These are phyloP conservation scores for Picathartes gymnocephalus DNA, from an alignment of 2,113 vertebrate genomes.

Conservation along the genomic window DNA sequence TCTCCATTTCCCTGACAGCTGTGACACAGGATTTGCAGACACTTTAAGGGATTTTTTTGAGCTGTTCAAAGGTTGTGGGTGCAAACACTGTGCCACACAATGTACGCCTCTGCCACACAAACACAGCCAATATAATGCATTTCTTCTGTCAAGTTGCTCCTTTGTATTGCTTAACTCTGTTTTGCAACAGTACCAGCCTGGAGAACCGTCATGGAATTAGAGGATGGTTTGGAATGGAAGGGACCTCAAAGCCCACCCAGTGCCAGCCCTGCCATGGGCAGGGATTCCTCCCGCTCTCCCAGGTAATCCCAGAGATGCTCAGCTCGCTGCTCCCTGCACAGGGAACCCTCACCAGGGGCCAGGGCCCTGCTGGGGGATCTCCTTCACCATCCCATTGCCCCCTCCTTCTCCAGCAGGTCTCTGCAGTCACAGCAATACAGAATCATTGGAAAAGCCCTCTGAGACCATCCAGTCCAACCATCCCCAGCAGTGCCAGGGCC, in stretches of 20 bases:
- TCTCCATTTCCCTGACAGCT: not conserved
- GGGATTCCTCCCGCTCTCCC: not conserved
- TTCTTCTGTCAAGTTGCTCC: not conserved
- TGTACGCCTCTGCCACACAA: not conserved
- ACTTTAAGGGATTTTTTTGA: not conserved
- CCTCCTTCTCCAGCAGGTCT: not conserved
- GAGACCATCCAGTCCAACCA: fast-evolving
- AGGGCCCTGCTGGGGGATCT: not conserved
- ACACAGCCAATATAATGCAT: fast-evolving
- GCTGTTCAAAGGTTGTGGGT: not conserved
- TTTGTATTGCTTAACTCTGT: not conserved
- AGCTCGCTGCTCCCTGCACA: not conserved
- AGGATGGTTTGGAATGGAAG: not conserved
- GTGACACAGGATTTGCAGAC: not conserved
- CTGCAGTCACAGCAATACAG: not conserved
- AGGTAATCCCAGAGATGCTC: not conserved
- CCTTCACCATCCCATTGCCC: not conserved
- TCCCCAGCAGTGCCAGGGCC: not conserved
- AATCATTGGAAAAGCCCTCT: not conserved
- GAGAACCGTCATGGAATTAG: not conserved
- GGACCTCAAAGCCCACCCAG: not conserved
- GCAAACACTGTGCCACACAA: fast-evolving
- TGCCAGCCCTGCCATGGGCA: not conserved
- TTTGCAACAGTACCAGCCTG: not conserved
- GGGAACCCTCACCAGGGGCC: not conserved